phyloP scores from a whole-genome alignment of 2,888 invertebrate species.

The Ichneumoninae sp. region DNA sequence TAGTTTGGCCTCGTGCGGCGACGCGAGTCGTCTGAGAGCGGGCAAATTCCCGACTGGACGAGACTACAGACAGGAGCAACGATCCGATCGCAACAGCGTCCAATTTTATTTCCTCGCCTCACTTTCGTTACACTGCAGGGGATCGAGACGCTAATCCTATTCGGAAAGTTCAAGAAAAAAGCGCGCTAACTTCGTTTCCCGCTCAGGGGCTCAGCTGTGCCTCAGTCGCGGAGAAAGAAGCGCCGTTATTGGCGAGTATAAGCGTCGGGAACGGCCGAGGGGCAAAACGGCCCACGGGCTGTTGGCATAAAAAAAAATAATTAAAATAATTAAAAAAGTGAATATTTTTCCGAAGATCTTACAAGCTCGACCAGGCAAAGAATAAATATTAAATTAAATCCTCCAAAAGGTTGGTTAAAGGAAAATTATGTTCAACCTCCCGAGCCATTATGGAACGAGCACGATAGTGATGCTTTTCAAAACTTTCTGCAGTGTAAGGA shows the following conservation, averaged over 20 bases:
- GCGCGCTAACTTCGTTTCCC: not conserved
- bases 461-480: not conserved
- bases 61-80: not conserved
- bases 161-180: not conserved
- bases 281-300: not conserved
- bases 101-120: not conserved
- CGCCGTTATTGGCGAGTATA: not conserved
- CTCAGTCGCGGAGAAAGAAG: not conserved
- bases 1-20: conserved; percentile 33
- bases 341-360: not conserved
- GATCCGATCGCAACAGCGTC: conserved; percentile 18
- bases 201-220: not conserved
- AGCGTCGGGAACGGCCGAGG: too few relatives aligned
- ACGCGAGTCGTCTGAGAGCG: conserved; percentile 5
- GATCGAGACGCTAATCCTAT: conserved; percentile 1
- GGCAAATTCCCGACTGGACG: not conserved
- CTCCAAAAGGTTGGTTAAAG: not conserved
- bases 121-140: not conserved
- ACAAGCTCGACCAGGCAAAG: not conserved
- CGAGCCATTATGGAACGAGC: not conserved
- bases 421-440: not conserved
- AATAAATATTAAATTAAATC: not conserved
- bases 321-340: not conserved
- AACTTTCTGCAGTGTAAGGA: not conserved
- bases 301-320: not conserved